Evolutionary conservation across 2,888 invertebrate species (phyloP), one percentile per base, ranked within the genome.

Genomic region (Oscheius myriophilus): DNA sequence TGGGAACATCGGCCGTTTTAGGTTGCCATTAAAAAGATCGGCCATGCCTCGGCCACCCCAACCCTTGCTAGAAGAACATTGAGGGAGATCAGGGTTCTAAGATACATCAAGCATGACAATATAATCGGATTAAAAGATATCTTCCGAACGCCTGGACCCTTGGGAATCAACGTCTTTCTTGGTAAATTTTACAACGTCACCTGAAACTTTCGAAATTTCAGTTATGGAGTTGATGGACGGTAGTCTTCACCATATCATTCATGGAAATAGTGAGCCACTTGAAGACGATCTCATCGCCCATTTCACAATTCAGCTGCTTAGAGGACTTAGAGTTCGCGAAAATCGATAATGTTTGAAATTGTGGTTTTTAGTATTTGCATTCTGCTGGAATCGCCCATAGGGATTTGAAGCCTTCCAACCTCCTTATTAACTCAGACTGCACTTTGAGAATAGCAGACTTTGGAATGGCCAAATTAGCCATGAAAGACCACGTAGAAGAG

Each of bases 201-300:
- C 4, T 26, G 11, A 23, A 1, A 26, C 23, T 6, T n/a, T 59
- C 14, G 21, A 58, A 58, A 39, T 75, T 78, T 55, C 51, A 76
- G 80, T 84, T 11, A 84, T 84, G 84, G 83, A 84, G 54, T 63
- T 84, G 39, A 84, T 84, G 84, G 81, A 81, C 63, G 79, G 81
- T 54, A 81, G 77, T 64, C 67, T 84, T 57, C 84, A 84, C 64
- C 80, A 82, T 33, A 76, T 84, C 41, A 84, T 84, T 53, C 78
- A 84, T 71, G 81, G 82, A 23, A 71, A 70, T 39, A 66, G 62
- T 45, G 75, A 84, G 25, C 73, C 76, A 23, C 72, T 84, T 2
- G 79, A 82, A 16, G 81, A 78, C 65, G 76, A 79, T 52, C 66
- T 81, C 26, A 72, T 84, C 41, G 77, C 75, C 21, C 75, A 78